These are phyloP conservation scores for Craterocephalus amniculus DNA, from an alignment of 2,797 vertebrate species.

Conservation along the genomic window DNA sequence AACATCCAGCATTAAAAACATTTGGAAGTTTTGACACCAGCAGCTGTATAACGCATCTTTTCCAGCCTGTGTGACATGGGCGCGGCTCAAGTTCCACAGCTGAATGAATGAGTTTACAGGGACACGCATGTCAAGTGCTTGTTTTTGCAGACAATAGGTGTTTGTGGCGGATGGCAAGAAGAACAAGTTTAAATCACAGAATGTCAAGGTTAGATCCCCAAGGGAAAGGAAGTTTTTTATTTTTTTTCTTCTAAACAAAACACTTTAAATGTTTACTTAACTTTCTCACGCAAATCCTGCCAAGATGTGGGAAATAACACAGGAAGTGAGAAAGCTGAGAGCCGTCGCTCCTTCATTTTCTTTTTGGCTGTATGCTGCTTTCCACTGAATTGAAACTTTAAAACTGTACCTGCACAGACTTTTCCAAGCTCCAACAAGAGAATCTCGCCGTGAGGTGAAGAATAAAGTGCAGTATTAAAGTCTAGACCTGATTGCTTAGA, in stretches of 20 bases:
- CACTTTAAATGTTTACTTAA: conserved; percentile 3
- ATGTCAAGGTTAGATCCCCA: conserved; percentile 9
- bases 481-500: neutral
- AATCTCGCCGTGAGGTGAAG: too few relatives aligned
- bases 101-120: conserved; percentile 34
- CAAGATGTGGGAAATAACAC: neutral
- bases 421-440: neutral
- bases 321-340: neutral
- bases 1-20: conserved; percentile 8
- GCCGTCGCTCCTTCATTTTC: neutral
- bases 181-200: conserved; percentile 32
- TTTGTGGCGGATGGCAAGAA: conserved; percentile 45
- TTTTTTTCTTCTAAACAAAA: conserved; percentile 7
- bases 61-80: conserved; percentile 37
- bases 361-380: neutral
- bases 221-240: conserved; percentile 7
- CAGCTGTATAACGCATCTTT: neutral
- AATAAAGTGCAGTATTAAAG: neutral
- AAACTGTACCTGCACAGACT: neutral
- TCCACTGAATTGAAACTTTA: too few relatives aligned
- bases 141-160: conserved; percentile 49
- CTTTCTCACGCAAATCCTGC: conserved; percentile 11
- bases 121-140: conserved; percentile 33
- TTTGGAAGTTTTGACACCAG: conserved; percentile 9
- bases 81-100: conserved; percentile 24